A percentile compares a stretch with the other conserved stretches of the same genome.
Conservation (phyloP, 2,113 vertebrate genomes). For the Neolamprologus falcicula region DNA sequence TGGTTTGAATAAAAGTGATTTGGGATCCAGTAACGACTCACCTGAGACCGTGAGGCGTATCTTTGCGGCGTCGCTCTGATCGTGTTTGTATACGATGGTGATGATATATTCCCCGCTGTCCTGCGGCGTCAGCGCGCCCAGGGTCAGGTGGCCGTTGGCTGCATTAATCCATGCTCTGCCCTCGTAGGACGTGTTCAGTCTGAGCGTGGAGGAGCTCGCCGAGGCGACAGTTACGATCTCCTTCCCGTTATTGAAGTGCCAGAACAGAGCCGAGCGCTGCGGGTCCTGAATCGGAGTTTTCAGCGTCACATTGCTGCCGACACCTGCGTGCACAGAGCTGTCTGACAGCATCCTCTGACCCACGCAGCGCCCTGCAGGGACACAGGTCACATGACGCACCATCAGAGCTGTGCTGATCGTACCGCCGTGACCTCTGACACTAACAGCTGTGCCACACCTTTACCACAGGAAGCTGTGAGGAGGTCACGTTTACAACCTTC, state of each 20-base stretch:
- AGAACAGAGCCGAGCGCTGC: accelerated
- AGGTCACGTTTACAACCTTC: neutral
- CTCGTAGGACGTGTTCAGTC: accelerated
- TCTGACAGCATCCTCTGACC: neutral
- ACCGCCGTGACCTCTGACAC: neutral
- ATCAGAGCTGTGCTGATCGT: accelerated
- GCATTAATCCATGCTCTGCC: neutral
- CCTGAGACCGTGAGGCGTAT: neutral
- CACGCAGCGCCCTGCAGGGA: neutral
- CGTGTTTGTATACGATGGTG: accelerated
- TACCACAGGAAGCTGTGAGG: neutral
- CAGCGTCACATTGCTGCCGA: constrained; percentile 2
- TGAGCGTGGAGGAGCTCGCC: accelerated
- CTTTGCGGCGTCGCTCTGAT: neutral
- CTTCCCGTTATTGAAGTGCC: neutral
- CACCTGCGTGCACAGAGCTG: neutral
- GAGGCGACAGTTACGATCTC: accelerated
- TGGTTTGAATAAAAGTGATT: neutral
- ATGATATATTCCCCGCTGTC: constrained; percentile 39
- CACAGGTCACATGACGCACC: neutral
- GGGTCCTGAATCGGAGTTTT: accelerated
- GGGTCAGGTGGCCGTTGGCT: neutral
- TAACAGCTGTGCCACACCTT: neutral
- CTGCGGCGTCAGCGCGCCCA: accelerated
- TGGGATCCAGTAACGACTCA: neutral